Base-by-base conservation (phyloP, 2,888 invertebrate genomes). In the Xestia sexstrigata region DNA sequence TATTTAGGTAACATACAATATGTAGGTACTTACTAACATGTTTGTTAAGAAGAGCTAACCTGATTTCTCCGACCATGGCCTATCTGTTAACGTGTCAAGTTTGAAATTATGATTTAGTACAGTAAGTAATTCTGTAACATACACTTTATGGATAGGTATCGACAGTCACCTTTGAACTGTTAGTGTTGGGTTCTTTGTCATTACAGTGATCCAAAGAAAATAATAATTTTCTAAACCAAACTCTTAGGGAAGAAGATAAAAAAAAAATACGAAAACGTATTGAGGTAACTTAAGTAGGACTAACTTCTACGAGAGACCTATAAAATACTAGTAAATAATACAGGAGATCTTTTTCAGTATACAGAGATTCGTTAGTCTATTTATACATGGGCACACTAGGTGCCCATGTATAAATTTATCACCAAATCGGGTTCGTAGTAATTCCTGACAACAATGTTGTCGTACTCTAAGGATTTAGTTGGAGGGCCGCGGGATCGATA, bases 401-500 rank as follows among this genome's bases (percentile, higher is more conserved):
- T 52, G 49, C 69, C 65, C 58, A 71, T 69, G 80, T 79, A 72
- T 68, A 81, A 78, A 86, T 83, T 82, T 81, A 83, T 84, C 70
- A 82, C 68, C 60, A 74, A 78, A 83, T 68, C 75, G 58, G 66
- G 55, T 80, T 79, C 76, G 79, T 81, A 87, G 81, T 79, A 73
- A 79, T 76, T 86, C 73, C 70, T 83, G 78, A 90, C 90, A 91
- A 94, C 94, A 94, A 93, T 92, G 92, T 93, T 92, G 91, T 90
- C 90, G 91, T 93, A 92, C 91, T 90, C 87, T 90, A 91, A 92
- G 92, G 92, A 93, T 93, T 93, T 93, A 92, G 94, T 93, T 92
- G 90, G 90, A 89, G 91, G 89, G 90, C 89, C 90, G 93, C 90
- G 87, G 79, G 83, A 90, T 91, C 91, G 94, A 95, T 95, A 89